These are phyloP conservation scores for Halcyon malimbica DNA, from an alignment of 2,113 vertebrate species.

Conservation along the genomic window DNA sequence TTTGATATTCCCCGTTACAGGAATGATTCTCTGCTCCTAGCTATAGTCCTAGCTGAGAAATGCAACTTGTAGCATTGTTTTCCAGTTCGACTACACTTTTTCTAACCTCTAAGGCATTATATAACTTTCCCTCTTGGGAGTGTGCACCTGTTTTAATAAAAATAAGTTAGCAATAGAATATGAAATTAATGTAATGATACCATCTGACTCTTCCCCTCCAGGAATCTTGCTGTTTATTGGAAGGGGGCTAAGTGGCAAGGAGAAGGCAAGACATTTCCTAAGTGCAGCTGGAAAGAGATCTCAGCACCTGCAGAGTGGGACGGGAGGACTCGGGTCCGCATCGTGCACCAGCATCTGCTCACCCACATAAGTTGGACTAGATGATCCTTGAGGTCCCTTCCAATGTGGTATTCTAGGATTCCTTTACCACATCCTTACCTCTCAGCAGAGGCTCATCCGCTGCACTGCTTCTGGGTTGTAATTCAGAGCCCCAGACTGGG, in stretches of 20 bases:
- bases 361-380: background rate
- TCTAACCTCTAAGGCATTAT: background rate
- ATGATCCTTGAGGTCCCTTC: no score
- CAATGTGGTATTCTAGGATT: no score
- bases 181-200: background rate
- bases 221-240: background rate
- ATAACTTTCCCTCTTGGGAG: background rate
- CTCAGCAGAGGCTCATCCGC: background rate
- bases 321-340: accelerated
- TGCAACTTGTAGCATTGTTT: background rate
- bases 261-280: background rate
- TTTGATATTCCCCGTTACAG: background rate
- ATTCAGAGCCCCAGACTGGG: background rate
- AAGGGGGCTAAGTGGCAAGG: background rate
- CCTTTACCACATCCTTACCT: no score
- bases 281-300: background rate
- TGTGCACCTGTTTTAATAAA: background rate
- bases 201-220: background rate
- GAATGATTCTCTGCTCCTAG: background rate
- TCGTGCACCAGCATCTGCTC: background rate
- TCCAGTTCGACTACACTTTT: background rate
- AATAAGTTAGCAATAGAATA: background rate
- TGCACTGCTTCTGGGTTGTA: accelerated
- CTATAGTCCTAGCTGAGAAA: background rate
- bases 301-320: background rate